A percentile compares a stretch with the other conserved stretches of the same genome.
phyloP scores from a whole-genome alignment of 2,888 invertebrate genomes.

The Tinea pellionella region DNA sequence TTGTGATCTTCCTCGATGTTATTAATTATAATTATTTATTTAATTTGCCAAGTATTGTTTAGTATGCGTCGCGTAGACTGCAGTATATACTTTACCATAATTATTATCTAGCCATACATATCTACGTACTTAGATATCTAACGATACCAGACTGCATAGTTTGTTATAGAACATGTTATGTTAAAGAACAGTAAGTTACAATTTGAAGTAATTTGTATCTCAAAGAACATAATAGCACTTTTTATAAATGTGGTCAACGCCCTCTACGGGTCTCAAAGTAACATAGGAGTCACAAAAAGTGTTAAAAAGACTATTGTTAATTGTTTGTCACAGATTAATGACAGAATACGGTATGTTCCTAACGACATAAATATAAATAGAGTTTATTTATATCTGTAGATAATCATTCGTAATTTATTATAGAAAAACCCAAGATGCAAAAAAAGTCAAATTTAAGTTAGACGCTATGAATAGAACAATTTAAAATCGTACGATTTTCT shows the following conservation, averaged over 20 bases:
- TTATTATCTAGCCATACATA: not conserved
- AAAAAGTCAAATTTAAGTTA: too few species aligned
- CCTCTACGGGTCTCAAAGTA: not conserved
- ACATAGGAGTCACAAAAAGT: not conserved
- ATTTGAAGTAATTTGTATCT: too few species aligned
- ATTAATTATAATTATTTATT: constrained; percentile 9
- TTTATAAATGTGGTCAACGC: not conserved
- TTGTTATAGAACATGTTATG: not conserved
- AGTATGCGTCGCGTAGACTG: not conserved
- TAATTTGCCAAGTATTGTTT: not conserved
- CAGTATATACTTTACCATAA: not conserved
- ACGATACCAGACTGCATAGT: not conserved
- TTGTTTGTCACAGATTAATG: constrained; percentile 12
- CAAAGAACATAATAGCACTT: too few species aligned
- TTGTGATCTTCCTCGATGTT: constrained; percentile 15
- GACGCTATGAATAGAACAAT: too few species aligned
- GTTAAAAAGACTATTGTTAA: not conserved
- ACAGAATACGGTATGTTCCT: not conserved
- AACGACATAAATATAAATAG: not conserved
- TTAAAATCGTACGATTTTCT: too few species aligned
- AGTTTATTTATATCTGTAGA: not conserved
- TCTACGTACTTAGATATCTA: too few species aligned
- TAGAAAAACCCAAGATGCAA: not conserved
- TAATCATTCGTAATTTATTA: not conserved
- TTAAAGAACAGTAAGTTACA: not conserved